Evolutionary conservation across 2,797 vertebrate genomes (phyloP).

Genomic region (Enteromius unitaeniatus): DNA sequence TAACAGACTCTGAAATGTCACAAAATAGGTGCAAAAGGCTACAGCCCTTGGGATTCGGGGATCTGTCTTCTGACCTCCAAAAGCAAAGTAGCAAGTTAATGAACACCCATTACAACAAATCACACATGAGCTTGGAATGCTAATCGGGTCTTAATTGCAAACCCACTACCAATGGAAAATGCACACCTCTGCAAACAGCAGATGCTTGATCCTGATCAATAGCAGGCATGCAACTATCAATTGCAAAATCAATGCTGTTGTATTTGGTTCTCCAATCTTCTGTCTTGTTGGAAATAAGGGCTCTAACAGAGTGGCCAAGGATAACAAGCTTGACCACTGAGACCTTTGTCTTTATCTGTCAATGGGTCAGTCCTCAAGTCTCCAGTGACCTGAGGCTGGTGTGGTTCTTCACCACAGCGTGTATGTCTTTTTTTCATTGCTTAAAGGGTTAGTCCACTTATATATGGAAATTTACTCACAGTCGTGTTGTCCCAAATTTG

Average conservation of each 20-base stretch:
- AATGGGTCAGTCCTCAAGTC: constrained; percentile 43
- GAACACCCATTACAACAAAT: constrained; percentile 61
- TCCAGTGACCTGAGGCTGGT: constrained; percentile 35
- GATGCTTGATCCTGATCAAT: constrained; percentile 61
- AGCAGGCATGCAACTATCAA: constrained; percentile 61
- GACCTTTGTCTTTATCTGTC: constrained; percentile 48
- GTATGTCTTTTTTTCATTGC: neutral
- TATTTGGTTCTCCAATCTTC: constrained; percentile 54
- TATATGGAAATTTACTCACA: neutral
- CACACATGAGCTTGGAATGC: constrained; percentile 53
- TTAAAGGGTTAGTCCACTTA: neutral
- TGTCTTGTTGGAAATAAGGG: constrained; percentile 58
- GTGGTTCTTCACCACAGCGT: neutral
- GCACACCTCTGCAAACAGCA: constrained; percentile 57
- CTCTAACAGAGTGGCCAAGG: constrained; percentile 50
- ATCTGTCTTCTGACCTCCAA: constrained; percentile 53
- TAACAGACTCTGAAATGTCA: constrained; percentile 1
- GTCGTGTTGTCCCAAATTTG: neutral
- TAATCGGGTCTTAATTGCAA: constrained; percentile 62
- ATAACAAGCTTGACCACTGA: constrained; percentile 54
- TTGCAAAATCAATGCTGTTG: constrained; percentile 66
- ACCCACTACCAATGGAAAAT: constrained; percentile 52
- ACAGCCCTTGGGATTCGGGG: constrained; percentile 40
- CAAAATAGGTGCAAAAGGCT: constrained; percentile 37
- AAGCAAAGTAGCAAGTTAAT: constrained; percentile 59